phyloP scores from a whole-genome alignment of 2,113 vertebrate genomes.

The Nipponia nippon region DNA sequence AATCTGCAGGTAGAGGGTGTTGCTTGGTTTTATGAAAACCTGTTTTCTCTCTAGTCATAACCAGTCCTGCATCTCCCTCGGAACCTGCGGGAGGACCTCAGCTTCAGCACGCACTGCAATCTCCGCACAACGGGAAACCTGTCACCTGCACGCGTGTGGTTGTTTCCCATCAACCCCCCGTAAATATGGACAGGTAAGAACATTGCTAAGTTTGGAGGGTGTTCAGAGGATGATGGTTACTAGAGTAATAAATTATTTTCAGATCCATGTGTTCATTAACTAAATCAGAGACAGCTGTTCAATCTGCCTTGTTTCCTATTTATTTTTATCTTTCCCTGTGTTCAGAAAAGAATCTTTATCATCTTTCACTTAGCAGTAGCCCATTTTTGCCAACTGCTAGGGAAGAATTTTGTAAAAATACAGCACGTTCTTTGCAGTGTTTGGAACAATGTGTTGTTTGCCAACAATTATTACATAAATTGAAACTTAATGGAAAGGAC shows the following conservation, averaged over 20 bases:
- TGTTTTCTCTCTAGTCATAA: not conserved
- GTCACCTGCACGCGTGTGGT: not conserved
- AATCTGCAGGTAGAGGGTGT: not conserved
- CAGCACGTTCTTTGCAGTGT: not conserved
- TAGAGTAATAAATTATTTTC: not conserved
- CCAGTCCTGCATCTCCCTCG: not conserved
- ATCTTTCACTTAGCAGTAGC: not conserved
- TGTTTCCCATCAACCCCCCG: slow-evolving; percentile 43
- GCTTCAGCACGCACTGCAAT: not conserved
- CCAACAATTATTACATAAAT: not conserved
- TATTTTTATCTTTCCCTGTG: not conserved
- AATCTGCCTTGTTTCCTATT: not conserved
- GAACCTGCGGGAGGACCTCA: slow-evolving; percentile 6
- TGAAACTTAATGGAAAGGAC: not conserved
- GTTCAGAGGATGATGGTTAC: not conserved
- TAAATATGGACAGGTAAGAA: slow-evolving; percentile 74
- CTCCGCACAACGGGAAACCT: slow-evolving; percentile 34
- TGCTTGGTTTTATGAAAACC: not conserved
- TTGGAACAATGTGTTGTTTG: not conserved
- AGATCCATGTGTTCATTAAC: not conserved
- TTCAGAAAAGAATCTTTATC: not conserved
- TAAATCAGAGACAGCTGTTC: not conserved
- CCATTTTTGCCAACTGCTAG: not conserved
- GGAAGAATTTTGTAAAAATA: not conserved
- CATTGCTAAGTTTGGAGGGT: fast-evolving